Evolutionary conservation across 2,797 vertebrate species (phyloP).

Genomic region (Gymnothorax javanicus): DNA sequence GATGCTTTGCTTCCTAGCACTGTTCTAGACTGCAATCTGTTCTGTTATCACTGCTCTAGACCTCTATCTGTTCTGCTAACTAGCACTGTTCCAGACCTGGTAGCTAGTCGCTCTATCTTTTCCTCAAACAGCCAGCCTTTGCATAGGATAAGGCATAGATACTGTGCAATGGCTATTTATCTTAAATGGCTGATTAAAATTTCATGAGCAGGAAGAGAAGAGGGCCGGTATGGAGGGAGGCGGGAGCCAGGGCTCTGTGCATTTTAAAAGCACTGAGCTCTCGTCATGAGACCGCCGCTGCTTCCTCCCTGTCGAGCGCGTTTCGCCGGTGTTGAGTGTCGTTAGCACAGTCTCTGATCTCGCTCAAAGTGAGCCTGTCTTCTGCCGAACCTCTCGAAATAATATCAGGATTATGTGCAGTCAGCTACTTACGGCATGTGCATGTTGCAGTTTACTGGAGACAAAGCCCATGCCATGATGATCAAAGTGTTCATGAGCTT

Average conservation of each 20-base stretch:
- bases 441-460: constrained; percentile 10
- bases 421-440: constrained; percentile 11
- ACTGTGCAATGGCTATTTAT: constrained; percentile 81
- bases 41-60: no score
- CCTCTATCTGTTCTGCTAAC: constrained; percentile 29
- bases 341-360: constrained; percentile 24
- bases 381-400: constrained; percentile 15
- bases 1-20: constrained; percentile 49
- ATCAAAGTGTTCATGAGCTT: background rate
- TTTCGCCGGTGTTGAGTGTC: constrained; percentile 25
- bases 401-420: constrained; percentile 19
- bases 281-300: constrained; percentile 15
- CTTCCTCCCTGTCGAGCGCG: constrained; percentile 25
- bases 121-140: constrained; percentile 82
- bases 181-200: constrained; percentile 93
- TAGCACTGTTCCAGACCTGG: constrained; percentile 68
- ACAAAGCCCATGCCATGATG: constrained; percentile 1
- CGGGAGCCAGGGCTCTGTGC: constrained; percentile 77
- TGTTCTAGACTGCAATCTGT: constrained; percentile 55
- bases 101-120: constrained; percentile 78
- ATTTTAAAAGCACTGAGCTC: constrained; percentile 68
- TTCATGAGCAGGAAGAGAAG: constrained; percentile 87
- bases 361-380: constrained; percentile 7
- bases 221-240: constrained; percentile 72
- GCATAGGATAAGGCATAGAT: constrained; percentile 77